A percentile compares a stretch with the other conserved stretches of the same genome.
Evolutionary conservation across 2,797 vertebrate species (phyloP).

Genomic region (Sebastes hubbsi): DNA sequence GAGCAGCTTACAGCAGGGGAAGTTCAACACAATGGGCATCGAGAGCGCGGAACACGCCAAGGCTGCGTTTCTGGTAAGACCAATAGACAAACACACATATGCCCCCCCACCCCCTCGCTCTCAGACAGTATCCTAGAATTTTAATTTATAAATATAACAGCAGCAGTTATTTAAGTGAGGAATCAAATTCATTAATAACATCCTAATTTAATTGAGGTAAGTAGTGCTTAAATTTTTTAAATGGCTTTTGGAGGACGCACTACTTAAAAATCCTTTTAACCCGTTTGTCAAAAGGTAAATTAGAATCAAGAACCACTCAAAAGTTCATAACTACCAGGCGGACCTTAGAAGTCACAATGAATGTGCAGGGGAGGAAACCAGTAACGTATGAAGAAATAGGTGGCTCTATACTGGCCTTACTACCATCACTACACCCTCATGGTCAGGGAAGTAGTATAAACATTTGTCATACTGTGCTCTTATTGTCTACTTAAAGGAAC

Average conservation of each 20-base stretch:
- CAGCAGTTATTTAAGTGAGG: conserved; percentile 1
- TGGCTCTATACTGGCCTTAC: too few relatives aligned
- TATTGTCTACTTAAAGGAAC: too few relatives aligned
- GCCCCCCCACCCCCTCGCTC: neutral
- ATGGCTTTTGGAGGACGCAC: neutral
- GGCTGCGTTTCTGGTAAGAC: conserved; percentile 92
- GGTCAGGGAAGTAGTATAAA: too few relatives aligned
- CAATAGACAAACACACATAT: neutral
- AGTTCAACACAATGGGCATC: conserved; percentile 96
- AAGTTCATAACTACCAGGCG: neutral
- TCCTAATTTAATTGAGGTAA: neutral
- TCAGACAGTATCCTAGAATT: neutral
- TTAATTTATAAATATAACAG: neutral
- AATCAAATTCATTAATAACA: conserved; percentile 18
- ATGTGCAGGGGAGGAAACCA: neutral
- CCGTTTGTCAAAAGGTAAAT: conserved; percentile 4
- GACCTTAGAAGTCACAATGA: neutral
- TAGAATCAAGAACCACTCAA: conserved; percentile 10
- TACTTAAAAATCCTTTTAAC: conserved; percentile 30
- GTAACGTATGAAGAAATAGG: too few relatives aligned
- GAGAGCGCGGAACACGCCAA: conserved; percentile 95
- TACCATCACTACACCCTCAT: too few relatives aligned
- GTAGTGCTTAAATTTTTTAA: conserved; percentile 33
- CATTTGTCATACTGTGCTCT: too few relatives aligned
- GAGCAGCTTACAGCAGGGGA: conserved; percentile 98